Evolutionary conservation across 2,797 vertebrate genomes (phyloP).

Genomic region (Eremophila alpestris): DNA sequence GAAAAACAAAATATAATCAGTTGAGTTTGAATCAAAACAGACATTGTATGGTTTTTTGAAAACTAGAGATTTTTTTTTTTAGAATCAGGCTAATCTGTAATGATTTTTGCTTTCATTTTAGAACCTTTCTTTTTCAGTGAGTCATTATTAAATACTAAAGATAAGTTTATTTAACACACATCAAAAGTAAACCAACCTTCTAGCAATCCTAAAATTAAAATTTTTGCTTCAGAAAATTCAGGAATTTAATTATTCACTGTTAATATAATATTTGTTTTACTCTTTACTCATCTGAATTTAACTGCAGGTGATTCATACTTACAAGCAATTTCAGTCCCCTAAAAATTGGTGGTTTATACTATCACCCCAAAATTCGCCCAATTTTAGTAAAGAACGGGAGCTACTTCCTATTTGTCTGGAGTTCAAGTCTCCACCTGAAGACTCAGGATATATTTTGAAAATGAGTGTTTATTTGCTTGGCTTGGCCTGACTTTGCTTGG

Average conservation of each 20-base stretch:
- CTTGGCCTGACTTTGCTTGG: neutral
- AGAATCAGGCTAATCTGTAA: neutral
- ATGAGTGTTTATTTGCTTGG: slow-evolving; percentile 16
- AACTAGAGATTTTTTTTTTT: neutral
- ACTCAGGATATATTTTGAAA: neutral
- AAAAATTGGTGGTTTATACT: neutral
- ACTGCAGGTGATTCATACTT: neutral
- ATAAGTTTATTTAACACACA: neutral
- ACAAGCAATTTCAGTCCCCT: neutral
- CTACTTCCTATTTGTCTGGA: neutral
- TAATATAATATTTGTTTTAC: neutral
- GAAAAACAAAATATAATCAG: neutral
- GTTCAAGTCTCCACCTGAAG: neutral
- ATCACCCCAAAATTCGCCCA: neutral
- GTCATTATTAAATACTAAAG: neutral
- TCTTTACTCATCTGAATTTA: neutral
- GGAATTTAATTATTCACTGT: neutral
- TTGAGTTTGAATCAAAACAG: neutral
- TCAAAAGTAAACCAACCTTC: neutral
- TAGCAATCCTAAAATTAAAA: neutral
- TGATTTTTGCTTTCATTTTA: neutral
- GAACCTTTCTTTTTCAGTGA: neutral
- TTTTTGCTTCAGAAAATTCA: neutral
- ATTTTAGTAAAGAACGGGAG: neutral
- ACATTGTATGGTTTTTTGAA: neutral